phyloP scores from a whole-genome alignment of 2,888 invertebrate species.

The Laspeyria flexula region DNA sequence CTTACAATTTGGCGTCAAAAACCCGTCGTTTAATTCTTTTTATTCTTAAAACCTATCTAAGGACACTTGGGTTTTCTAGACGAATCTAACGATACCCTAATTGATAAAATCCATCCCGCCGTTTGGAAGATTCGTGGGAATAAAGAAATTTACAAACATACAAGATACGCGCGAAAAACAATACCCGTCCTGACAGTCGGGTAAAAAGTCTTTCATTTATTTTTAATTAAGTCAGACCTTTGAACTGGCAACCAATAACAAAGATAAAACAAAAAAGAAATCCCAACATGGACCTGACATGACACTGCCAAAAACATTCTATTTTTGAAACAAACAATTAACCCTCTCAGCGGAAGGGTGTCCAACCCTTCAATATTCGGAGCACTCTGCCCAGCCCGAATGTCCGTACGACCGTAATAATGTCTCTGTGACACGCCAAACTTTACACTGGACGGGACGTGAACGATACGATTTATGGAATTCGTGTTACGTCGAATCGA shows the following conservation, averaged over 20 bases:
- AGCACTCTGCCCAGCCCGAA: constrained; percentile 10
- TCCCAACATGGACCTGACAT: constrained; percentile 15
- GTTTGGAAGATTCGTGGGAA: too few species aligned
- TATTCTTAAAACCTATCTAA: too few species aligned
- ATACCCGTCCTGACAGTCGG: too few species aligned
- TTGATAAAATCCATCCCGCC: too few species aligned
- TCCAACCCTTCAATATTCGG: constrained; percentile 40
- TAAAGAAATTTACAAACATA: too few species aligned
- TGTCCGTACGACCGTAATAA: constrained; percentile 36
- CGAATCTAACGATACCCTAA: too few species aligned
- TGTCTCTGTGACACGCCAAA: constrained; percentile 31
- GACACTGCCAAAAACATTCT: constrained; percentile 22
- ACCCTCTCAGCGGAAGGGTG: constrained; percentile 48
- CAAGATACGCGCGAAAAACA: too few species aligned
- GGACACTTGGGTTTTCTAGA: too few species aligned
- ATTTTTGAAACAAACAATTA: constrained; percentile 51
- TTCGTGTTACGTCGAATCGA: too few species aligned
- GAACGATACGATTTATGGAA: constrained; percentile 9
- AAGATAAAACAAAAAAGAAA: constrained; percentile 14
- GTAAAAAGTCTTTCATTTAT: too few species aligned
- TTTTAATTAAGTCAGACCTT: background rate
- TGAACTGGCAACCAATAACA: background rate
- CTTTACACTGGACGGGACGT: constrained; percentile 7
- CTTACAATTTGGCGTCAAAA: too few species aligned
- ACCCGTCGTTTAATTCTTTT: too few species aligned